Conservation (phyloP, 1,140 invertebrate species). For the Conus ventricosus region DNA sequence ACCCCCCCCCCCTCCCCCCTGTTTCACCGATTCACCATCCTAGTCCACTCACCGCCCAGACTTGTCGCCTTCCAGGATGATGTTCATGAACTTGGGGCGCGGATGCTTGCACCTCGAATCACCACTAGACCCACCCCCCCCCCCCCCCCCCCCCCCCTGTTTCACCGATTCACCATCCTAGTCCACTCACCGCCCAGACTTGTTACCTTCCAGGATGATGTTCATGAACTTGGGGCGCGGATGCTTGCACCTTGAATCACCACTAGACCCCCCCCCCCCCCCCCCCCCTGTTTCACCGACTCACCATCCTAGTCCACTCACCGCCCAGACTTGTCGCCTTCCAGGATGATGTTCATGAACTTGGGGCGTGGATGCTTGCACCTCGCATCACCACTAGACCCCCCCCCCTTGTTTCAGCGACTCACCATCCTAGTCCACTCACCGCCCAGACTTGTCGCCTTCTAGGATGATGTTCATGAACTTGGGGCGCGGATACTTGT, state of each 20-base stretch:
- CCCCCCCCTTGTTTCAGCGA: background rate
- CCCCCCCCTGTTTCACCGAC: background rate
- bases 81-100: slow-evolving; percentile 78
- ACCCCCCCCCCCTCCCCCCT: too few species aligned
- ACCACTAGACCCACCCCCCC: too few species aligned
- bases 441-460: slow-evolving; percentile 84
- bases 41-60: slow-evolving; percentile 81
- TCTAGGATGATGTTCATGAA: slow-evolving; percentile 77
- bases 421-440: slow-evolving; percentile 37
- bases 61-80: slow-evolving; percentile 79
- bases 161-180: background rate
- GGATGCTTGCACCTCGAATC: too few species aligned
- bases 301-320: slow-evolving; percentile 64
- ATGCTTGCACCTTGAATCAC: too few species aligned
- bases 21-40: too few species aligned
- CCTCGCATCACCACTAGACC: too few species aligned
- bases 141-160: background rate
- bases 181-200: too few species aligned
- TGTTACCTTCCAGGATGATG: too few species aligned
- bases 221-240: too few species aligned
- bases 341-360: slow-evolving; percentile 78
- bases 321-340: slow-evolving; percentile 83
- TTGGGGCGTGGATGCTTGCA: slow-evolving; percentile 80
- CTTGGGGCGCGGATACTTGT: slow-evolving; percentile 80
- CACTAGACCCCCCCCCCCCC: background rate